Percentiles rank a stretch among this genome's conserved stretches.
These are phyloP conservation scores for Myotis daubentonii DNA, from an alignment of 2,797 vertebrate genomes.

Conservation along the genomic window DNA sequence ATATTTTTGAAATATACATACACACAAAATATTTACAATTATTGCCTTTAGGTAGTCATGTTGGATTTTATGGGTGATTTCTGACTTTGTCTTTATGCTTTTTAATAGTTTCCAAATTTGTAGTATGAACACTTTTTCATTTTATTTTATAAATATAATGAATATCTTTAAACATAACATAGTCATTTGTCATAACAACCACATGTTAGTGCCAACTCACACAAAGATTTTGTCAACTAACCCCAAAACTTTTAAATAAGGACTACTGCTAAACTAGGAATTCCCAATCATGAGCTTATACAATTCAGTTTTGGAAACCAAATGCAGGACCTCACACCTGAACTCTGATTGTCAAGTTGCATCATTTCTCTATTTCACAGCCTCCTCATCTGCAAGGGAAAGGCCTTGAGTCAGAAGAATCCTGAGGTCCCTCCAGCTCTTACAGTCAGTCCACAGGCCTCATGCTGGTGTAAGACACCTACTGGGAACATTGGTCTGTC, in stretches of 20 bases:
- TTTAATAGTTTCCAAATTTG: conserved; percentile 38
- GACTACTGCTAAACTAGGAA: background rate
- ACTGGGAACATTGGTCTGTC: background rate
- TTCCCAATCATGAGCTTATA: background rate
- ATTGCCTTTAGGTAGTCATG: background rate
- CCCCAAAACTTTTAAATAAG: background rate
- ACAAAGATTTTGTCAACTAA: background rate
- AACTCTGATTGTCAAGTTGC: background rate
- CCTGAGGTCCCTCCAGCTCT: background rate
- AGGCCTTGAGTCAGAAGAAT: background rate
- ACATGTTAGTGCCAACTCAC: background rate
- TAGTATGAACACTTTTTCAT: background rate
- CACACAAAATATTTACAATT: background rate
- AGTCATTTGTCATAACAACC: background rate
- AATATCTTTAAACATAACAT: conserved; percentile 4
- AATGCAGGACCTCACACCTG: background rate
- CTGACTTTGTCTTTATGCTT: conserved; percentile 5
- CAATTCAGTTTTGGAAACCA: background rate
- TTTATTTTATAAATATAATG: background rate
- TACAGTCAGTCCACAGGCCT: background rate
- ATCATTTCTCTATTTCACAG: background rate
- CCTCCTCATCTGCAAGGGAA: background rate
- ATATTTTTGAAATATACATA: background rate
- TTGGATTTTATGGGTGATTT: background rate
- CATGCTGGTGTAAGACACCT: background rate